These are phyloP conservation scores for Hylomyscus alleni DNA, from an alignment of 2,797 vertebrate species.

Conservation along the genomic window DNA sequence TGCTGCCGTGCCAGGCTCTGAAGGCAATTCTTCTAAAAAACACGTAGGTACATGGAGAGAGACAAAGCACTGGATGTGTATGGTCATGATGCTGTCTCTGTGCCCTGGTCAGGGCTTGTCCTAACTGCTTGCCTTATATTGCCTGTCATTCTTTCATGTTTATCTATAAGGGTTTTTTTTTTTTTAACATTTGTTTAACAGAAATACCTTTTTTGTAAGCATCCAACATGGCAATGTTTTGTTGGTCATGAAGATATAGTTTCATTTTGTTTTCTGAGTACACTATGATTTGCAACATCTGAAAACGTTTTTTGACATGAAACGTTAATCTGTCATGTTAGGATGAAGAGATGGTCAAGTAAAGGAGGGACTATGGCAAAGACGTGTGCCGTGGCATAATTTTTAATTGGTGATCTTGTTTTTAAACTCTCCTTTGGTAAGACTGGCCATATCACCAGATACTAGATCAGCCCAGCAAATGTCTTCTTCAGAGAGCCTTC, in stretches of 20 bases:
- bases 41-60: neutral
- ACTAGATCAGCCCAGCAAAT: neutral
- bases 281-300: neutral
- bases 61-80: neutral
- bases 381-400: neutral
- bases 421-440: neutral
- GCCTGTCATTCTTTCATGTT: neutral
- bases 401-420: neutral
- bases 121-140: neutral
- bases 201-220: too few relatives aligned
- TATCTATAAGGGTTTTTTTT: neutral
- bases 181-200: neutral
- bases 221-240: neutral
- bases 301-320: neutral
- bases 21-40: neutral
- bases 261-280: constrained; percentile 10
- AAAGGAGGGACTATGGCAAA: neutral
- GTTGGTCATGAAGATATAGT: neutral
- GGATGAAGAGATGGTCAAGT: neutral
- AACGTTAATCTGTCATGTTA: neutral
- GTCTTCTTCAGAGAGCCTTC: neutral
- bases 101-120: neutral
- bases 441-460: neutral
- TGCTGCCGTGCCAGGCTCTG: neutral
- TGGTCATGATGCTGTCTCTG: neutral